These are phyloP conservation scores for human DNA, from an alignment of 2,113 vertebrate species.

Conservation along the genomic window GRCh38 chr4:93635001-93635500, in stretches of 20 bases:
- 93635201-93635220: not conserved
- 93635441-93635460: not conserved
- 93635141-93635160: not conserved
- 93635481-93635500: not conserved
- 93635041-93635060: not conserved
- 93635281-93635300: not conserved
- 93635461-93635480: not conserved
- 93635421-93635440: constrained; percentile 29
- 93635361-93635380: not conserved
- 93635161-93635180: not conserved
- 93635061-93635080: not conserved
- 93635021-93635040: not conserved
- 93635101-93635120: not conserved
- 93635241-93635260: not conserved
- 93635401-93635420: not conserved
- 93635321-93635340: not conserved
- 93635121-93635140: not conserved
- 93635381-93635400: not conserved
- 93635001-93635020: not conserved
- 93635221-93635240: not conserved
- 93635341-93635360: not conserved
- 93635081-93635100: not conserved
- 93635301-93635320: not conserved
- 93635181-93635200: too few species aligned
- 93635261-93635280: not conserved